Evolutionary conservation across 2,113 vertebrate genomes (phyloP), one percentile per base, ranked within the genome.

Genomic region (Myxocyprinus asiaticus): DNA sequence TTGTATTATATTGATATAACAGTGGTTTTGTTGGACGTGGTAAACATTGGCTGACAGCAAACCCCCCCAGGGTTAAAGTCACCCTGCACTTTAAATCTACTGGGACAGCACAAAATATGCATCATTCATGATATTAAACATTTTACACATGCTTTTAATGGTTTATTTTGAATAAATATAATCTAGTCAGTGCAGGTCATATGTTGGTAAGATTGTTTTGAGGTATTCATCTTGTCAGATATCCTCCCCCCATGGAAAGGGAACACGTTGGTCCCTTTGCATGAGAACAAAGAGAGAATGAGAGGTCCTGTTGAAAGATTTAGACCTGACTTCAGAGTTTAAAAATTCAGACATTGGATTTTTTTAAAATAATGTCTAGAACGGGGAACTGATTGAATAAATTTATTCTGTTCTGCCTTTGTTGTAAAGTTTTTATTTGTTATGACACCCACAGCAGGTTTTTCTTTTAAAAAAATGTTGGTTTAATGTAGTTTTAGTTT

Each of bases 261-360:
- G 44, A 74, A 59, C 53, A 58, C 5, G 0, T 2, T 72, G 69
- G 56, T 56, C 69, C 56, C 15, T 74, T 61, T 70, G 51, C 22
- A 9, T 0, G 9, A 62, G 47, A 4, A 68, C 4, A 12, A 0
- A 17, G 5, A 45, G 14, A 59, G 69, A n/a, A n/a, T n/a, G 51
- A 6, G 55, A 10, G 5, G 42, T 45, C 10, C 14, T 56, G 8
- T 55, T 59, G 4, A 45, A 72, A 70, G 12, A 4, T 44, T 44
- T 8, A 69, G 50, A 42, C 4, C n/a, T n/a, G n/a, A n/a, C n/a
- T 4, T 51, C 53, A 2, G 12, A 42, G 17, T 69, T 69, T 14
- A 53, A 6, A 69, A 51, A 51, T 51, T 67, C 9, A 67, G 45
- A 67, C n/a, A 1, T 50, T 56, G 12, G 0, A n/a, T 15, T 15